Evolutionary conservation across 2,113 vertebrate genomes (phyloP).

Genomic region (Lepidothrix coronata): DNA sequence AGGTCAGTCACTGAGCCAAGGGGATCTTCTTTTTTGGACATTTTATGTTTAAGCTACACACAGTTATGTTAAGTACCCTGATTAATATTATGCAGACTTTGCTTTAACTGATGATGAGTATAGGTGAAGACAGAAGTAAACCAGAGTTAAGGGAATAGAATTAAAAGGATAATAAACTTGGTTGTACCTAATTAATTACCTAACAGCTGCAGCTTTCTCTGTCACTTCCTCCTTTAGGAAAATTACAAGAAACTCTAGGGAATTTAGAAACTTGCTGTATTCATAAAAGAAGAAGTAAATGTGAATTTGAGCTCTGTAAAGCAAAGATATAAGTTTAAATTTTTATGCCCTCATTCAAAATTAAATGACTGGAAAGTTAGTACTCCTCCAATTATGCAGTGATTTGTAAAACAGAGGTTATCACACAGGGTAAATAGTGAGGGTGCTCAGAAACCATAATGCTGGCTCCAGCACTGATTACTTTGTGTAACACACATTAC

Average conservation of each 20-base stretch:
- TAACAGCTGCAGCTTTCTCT: background rate
- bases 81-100: background rate
- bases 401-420: background rate
- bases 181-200: background rate
- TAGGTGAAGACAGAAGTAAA: background rate
- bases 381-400: background rate
- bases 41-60: background rate
- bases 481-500: too few species aligned
- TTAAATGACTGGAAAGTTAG: background rate
- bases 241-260: background rate
- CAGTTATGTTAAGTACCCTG: background rate
- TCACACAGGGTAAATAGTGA: rapidly evolving
- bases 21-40: background rate
- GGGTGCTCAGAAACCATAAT: background rate
- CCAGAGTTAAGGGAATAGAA: background rate
- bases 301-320: background rate
- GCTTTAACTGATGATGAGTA: background rate
- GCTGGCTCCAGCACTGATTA: background rate
- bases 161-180: background rate
- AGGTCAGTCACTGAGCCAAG: rapidly evolving
- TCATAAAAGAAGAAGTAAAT: background rate
- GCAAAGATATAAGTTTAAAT: background rate
- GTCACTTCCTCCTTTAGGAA: background rate
- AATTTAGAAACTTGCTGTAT: background rate
- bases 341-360: background rate